Base-by-base conservation (phyloP, 92 coral and sea anemone species). In the Epizoanthus fatuus region DNA sequence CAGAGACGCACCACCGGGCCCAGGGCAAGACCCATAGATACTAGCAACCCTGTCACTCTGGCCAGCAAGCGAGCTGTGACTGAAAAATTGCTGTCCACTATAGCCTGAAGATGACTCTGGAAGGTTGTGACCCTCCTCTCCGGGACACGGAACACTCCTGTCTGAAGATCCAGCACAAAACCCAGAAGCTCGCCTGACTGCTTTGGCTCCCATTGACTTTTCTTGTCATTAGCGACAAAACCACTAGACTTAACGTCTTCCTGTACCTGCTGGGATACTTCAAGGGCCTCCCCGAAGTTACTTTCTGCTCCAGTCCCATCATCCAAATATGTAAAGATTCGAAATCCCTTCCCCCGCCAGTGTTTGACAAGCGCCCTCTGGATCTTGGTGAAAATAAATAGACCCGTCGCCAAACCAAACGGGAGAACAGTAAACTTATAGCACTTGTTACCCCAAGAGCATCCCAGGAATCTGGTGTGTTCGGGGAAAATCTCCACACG, bases 1-100 rank as follows among this genome's bases (percentile, higher is more conserved):
- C 91, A 93, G 32, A 92, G 86, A n/a, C 86, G 58, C 40, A 77
- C 91, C 29, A 92, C 90, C 52, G 74, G 93, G 44, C 93, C 96
- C 7, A 90, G 68, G 20, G 96, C 90, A 59, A 92, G 74, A 10
- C 85, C 79, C 93, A 92, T 89, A 44, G 93, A 92, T 14, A 87
- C 84, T 8, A 89, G 42, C 1, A 74, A 80, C 11, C 93, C 93
- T 42, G 88, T 69, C 38, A 89, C 40, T 9, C 60, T 58, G 2
- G 91, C 81, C 71, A 89, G 51, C 66, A 58, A 53, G 14, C 76
- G 51, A 16, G 93, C 91, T 38, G 93, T 74, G 5, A 79, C 83
- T 39, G 37, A 67, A 45, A 53, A 86, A 2, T 65, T 77, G 9
- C 53, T 55, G 39, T 52, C 72, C 47, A 88, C 72, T 52, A 88